Percentiles rank a stretch among this genome's conserved stretches.
These are phyloP conservation scores for Mallotus villosus DNA, from an alignment of 2,797 vertebrate genomes.

Conservation along the genomic window DNA sequence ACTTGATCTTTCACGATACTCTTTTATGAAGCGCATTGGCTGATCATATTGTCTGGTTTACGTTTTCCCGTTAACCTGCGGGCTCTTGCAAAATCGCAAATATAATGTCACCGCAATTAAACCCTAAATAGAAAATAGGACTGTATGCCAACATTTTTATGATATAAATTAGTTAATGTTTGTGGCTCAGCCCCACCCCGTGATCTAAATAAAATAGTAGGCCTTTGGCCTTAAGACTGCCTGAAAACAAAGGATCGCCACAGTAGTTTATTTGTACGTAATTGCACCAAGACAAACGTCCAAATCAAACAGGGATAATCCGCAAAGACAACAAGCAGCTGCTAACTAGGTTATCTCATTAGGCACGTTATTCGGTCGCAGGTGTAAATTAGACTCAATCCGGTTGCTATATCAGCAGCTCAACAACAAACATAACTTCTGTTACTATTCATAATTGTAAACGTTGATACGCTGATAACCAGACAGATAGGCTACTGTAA, in stretches of 20 bases:
- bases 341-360: slow-evolving; percentile 68
- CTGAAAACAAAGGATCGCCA: slow-evolving; percentile 27
- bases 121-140: no score
- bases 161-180: no score
- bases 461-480: slow-evolving; percentile 64
- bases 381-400: slow-evolving; percentile 72
- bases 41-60: no score
- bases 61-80: no score
- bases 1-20: slow-evolving; percentile 28
- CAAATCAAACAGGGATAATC: slow-evolving; percentile 74
- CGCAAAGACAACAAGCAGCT: slow-evolving; percentile 53
- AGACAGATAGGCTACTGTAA: slow-evolving; percentile 35
- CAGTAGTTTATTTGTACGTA: slow-evolving; percentile 57
- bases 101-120: no score
- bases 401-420: slow-evolving; percentile 50
- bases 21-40: no score
- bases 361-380: slow-evolving; percentile 60
- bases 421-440: slow-evolving; percentile 55
- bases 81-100: no score
- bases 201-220: no score
- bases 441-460: slow-evolving; percentile 62
- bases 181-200: no score
- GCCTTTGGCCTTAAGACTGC: no score
- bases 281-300: slow-evolving; percentile 66
- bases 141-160: no score